Percentiles rank a stretch among this genome's conserved stretches.
These are phyloP conservation scores for Cyanoliseus patagonus DNA, from an alignment of 2,113 vertebrate genomes.

Conservation along the genomic window DNA sequence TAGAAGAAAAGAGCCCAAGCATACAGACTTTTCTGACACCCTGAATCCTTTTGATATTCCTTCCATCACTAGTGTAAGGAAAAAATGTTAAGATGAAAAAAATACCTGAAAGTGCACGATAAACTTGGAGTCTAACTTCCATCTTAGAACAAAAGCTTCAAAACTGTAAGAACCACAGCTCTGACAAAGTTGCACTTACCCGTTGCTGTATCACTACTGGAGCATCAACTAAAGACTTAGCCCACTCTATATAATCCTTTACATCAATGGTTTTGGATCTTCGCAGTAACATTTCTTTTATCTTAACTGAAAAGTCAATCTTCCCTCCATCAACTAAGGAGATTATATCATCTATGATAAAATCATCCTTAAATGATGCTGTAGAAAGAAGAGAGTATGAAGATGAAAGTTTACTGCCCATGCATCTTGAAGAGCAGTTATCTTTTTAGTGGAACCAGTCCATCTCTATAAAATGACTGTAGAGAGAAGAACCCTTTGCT, in stretches of 20 bases:
- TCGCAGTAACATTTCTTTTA: conserved; percentile 79
- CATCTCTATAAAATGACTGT: background rate
- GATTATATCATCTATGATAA: conserved; percentile 79
- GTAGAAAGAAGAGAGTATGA: background rate
- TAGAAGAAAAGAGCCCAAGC: background rate
- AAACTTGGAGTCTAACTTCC: background rate
- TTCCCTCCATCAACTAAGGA: conserved; percentile 83
- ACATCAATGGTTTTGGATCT: conserved; percentile 62
- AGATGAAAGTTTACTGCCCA: background rate
- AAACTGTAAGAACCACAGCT: background rate
- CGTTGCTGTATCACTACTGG: conserved; percentile 77
- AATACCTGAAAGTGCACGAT: background rate
- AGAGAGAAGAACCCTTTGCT: background rate
- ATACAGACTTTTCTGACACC: background rate
- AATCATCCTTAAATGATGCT: background rate
- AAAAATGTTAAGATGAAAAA: background rate
- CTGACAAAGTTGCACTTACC: conserved; percentile 39
- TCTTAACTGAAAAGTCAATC: conserved; percentile 57
- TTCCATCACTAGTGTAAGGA: background rate
- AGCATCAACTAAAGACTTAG: conserved; percentile 71
- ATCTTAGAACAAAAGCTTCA: background rate
- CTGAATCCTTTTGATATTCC: background rate
- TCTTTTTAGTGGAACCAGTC: background rate
- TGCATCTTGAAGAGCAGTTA: background rate
- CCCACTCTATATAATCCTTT: conserved; percentile 79